Percentiles rank a stretch among this genome's conserved stretches.
Evolutionary conservation across 2,888 invertebrate species (phyloP).

Genomic region (Heteromurus nitidus): DNA sequence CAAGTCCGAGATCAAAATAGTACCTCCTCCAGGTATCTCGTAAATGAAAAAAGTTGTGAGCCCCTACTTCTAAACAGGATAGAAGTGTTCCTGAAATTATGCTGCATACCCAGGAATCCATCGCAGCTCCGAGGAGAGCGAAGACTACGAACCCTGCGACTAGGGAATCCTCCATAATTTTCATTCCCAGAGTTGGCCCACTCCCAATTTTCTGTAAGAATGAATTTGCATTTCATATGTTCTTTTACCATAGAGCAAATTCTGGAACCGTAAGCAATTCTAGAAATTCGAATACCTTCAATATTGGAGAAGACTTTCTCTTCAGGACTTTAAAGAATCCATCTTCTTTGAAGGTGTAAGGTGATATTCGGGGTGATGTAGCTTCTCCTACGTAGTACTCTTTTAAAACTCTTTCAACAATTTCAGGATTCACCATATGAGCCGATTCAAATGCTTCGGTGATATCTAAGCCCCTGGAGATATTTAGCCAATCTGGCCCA

Average conservation of each 20-base stretch:
- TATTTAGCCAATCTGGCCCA: slow-evolving; percentile 74
- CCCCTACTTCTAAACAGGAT: slow-evolving; percentile 79
- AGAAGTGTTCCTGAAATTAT: slow-evolving; percentile 79
- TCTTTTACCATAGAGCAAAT: too few species aligned
- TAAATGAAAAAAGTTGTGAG: slow-evolving; percentile 86
- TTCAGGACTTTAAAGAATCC: slow-evolving; percentile 86
- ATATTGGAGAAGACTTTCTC: slow-evolving; percentile 72
- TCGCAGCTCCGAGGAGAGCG: slow-evolving; percentile 73
- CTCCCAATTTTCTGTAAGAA: slow-evolving; percentile 69
- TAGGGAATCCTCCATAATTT: slow-evolving; percentile 69
- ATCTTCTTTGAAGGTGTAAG: slow-evolving; percentile 84
- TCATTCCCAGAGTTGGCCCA: slow-evolving; percentile 62
- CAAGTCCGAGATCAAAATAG: slow-evolving; percentile 78
- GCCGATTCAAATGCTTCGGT: slow-evolving; percentile 87
- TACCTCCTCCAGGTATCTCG: slow-evolving; percentile 87
- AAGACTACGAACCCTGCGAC: slow-evolving; percentile 58
- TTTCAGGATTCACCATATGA: slow-evolving; percentile 79
- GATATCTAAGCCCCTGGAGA: slow-evolving; percentile 82
- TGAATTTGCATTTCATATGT: background rate
- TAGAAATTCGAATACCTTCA: slow-evolving; percentile 52
- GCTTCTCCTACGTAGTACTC: slow-evolving; percentile 83
- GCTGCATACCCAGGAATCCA: slow-evolving; percentile 75
- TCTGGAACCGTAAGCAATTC: background rate
- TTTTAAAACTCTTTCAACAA: slow-evolving; percentile 79
- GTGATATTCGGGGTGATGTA: slow-evolving; percentile 81